These are phyloP conservation scores for Ochropleura plecta DNA, from an alignment of 2,888 invertebrate genomes.

Conservation along the genomic window DNA sequence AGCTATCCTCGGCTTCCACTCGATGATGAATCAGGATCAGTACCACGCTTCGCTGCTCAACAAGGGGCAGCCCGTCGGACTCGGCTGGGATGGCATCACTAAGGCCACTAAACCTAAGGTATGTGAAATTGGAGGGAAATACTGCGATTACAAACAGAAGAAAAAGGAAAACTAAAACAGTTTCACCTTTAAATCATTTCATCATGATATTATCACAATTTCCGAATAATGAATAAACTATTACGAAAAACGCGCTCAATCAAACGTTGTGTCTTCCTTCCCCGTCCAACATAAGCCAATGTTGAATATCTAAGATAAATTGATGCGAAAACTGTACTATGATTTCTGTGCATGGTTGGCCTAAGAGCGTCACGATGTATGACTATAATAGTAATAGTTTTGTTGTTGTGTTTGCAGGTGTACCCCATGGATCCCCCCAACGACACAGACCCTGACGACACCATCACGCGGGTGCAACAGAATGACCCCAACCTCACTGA, in stretches of 20 bases:
- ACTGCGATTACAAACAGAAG: neutral
- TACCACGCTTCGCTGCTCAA: slow-evolving; percentile 98
- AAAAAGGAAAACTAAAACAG: neutral
- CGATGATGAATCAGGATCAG: slow-evolving; percentile 99
- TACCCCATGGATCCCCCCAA: slow-evolving; percentile 99
- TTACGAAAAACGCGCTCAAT: neutral
- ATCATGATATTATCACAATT: neutral
- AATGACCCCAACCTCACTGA: slow-evolving; percentile 96
- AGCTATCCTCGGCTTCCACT: slow-evolving; percentile 99
- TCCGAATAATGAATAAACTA: neutral
- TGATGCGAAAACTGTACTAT: neutral
- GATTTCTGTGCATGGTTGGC: neutral
- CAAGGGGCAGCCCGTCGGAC: slow-evolving; percentile 96
- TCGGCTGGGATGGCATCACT: slow-evolving; percentile 98
- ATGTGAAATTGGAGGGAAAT: slow-evolving; percentile 19
- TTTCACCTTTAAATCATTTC: neutral
- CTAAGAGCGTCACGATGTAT: neutral
- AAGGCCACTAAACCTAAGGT: slow-evolving; percentile 97
- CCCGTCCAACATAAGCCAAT: neutral
- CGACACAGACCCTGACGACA: slow-evolving; percentile 98
- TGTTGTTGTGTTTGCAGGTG: slow-evolving; percentile 80
- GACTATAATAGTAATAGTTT: neutral
- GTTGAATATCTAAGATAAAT: neutral
- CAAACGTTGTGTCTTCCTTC: neutral
- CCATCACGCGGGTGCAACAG: slow-evolving; percentile 96